Evolutionary conservation across 2,113 vertebrate genomes (phyloP).

Genomic region (Osmerus eperlanus): DNA sequence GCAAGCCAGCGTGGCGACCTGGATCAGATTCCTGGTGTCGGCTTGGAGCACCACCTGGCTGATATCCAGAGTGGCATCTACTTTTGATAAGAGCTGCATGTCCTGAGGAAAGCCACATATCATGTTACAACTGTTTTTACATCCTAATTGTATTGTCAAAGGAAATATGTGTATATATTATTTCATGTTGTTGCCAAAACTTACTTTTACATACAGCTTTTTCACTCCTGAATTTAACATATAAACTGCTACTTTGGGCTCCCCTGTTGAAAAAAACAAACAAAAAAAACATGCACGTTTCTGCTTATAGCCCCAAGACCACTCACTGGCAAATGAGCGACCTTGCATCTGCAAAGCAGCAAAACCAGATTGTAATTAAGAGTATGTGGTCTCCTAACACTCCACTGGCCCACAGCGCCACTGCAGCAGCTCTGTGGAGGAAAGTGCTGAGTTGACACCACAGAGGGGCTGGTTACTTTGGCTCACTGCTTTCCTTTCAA

Average conservation of each 20-base stretch:
- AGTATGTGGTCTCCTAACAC: too few species aligned
- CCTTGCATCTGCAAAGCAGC: background rate
- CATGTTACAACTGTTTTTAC: too few species aligned
- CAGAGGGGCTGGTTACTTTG: background rate
- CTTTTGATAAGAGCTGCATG: constrained; percentile 76
- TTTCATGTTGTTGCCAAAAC: background rate
- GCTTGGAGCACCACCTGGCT: constrained; percentile 79
- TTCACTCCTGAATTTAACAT: constrained; percentile 88
- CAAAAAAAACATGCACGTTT: background rate
- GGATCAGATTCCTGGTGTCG: constrained; percentile 83
- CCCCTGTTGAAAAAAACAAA: constrained; percentile 62
- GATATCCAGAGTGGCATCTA: constrained; percentile 75
- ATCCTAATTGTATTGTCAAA: constrained; percentile 12
- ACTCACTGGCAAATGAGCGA: too few species aligned
- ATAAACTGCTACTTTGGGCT: constrained; percentile 82
- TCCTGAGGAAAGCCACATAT: constrained; percentile 64
- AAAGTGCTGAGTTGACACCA: constrained; percentile 12
- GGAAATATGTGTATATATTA: background rate
- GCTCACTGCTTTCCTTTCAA: background rate
- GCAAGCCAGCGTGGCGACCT: constrained; percentile 84
- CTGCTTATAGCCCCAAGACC: background rate
- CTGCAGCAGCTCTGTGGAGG: background rate
- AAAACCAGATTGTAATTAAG: too few species aligned
- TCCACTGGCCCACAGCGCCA: background rate
- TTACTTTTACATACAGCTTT: constrained; percentile 88